Evolutionary conservation across 2,113 vertebrate species (phyloP), one percentile per base, ranked within the genome.

Genomic region (Cephalopholis sonnerati): DNA sequence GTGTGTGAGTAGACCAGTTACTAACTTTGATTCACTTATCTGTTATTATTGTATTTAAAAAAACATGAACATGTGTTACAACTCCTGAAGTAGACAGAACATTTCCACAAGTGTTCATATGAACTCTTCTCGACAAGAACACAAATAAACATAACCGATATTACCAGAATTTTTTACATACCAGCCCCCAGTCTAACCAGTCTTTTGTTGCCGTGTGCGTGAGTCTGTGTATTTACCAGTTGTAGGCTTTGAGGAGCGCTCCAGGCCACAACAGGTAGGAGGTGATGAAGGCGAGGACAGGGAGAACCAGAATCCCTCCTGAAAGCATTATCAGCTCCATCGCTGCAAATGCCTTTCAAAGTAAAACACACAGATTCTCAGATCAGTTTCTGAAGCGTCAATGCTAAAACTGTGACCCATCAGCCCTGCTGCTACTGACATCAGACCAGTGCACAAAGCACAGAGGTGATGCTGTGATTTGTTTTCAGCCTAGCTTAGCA

Each of bases 241-340:
- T 96, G 83, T 98, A 99, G 76, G 96, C 96, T 77, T 84, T 96
- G 48, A 99, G 96, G 22, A 98, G 92, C 0, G 90, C 94, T 0
- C 96, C 96, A 29, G 98, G 98, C 96, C 97, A 97, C 58, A 98
- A 91, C 13, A 97, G 89, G 77, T 97, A 96, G 0, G 96, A 97
- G 22, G 96, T 95, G 9, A 97, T 80, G 0, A 98, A 97, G 27
- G 96, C 96, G 90, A 98, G 90, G 79, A 98, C 95, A 0, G 97
- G 97, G 41, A 98, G 93, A 13, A 96, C 95, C 86, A 98, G 90
- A 0, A 97, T 95, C n/a, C 97, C 95, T 0, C 97, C 96, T 0
- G 96, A 96, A 0, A 98, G 94, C 68, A 97, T 79, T 46, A 97
- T 93, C 16, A 96, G 90, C 74, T 97, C 97, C 97, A 98, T 99